Conservation (phyloP, 2,888 invertebrate species). For the Mythimna impura region DNA sequence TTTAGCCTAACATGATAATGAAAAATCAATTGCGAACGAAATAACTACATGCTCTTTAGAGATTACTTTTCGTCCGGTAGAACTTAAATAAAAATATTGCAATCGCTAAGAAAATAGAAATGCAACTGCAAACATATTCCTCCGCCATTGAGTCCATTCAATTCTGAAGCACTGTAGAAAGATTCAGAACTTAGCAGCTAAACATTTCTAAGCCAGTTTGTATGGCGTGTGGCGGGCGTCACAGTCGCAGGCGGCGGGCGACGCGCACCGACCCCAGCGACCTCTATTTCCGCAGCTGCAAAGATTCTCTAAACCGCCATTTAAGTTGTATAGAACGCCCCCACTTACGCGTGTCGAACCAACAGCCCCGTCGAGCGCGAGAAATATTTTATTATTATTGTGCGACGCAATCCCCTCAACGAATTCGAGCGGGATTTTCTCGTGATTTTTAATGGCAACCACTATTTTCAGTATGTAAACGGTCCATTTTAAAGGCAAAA, state of each 20-base stretch:
- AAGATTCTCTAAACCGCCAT: conserved; percentile 62
- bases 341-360: conserved; percentile 60
- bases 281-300: conserved; percentile 61
- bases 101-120: conserved; percentile 16
- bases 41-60: background rate
- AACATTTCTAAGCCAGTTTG: conserved; percentile 53
- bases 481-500: conserved; percentile 25
- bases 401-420: conserved; percentile 40
- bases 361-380: conserved; percentile 38
- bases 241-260: conserved; percentile 19
- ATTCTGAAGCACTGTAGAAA: conserved; percentile 35
- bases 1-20: background rate
- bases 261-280: conserved; percentile 16
- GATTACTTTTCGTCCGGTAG: background rate
- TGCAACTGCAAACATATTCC: conserved; percentile 8
- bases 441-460: conserved; percentile 32
- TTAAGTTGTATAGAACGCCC: conserved; percentile 61
- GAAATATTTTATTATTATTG: conserved; percentile 59
- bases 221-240: conserved; percentile 49
- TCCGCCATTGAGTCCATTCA: conserved; percentile 30
- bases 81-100: background rate
- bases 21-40: background rate
- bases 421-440: conserved; percentile 33
- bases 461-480: conserved; percentile 30
- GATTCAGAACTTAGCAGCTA: conserved; percentile 42